These are phyloP conservation scores for Lycophotia porphyrea DNA, from an alignment of 2,888 invertebrate species.

Conservation along the genomic window DNA sequence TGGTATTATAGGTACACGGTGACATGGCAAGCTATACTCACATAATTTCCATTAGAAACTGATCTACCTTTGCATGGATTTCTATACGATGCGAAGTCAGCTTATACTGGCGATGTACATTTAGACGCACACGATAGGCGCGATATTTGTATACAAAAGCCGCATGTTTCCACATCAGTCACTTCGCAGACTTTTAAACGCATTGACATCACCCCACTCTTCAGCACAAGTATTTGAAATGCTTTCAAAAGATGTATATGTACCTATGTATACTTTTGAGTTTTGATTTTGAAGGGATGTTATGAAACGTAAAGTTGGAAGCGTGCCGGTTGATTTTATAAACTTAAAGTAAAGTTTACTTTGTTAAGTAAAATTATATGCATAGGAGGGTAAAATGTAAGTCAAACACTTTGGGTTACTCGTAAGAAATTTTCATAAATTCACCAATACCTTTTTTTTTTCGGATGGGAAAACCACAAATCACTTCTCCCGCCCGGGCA, in stretches of 20 bases:
- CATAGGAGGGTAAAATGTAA: background rate
- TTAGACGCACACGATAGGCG: background rate
- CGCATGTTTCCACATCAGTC: slow-evolving; percentile 48
- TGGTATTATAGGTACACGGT: background rate
- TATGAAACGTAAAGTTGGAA: background rate
- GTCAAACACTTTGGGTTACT: background rate
- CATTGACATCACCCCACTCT: slow-evolving; percentile 51
- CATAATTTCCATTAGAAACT: background rate
- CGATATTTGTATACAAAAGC: slow-evolving; percentile 10
- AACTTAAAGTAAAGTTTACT: background rate
- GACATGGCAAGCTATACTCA: background rate
- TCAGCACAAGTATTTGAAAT: slow-evolving; percentile 51
- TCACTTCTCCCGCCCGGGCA: too few relatives aligned
- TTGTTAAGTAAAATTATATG: background rate
- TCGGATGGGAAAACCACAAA: too few relatives aligned
- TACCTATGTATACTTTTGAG: background rate
- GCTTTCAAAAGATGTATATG: slow-evolving; percentile 26
- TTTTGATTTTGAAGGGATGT: background rate
- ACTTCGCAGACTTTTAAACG: slow-evolving; percentile 34
- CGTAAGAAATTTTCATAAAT: background rate
- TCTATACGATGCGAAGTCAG: background rate
- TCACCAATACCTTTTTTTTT: background rate
- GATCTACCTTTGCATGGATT: background rate
- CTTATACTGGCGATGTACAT: background rate
- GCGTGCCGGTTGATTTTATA: background rate